Evolutionary conservation across 2,797 vertebrate species (phyloP).

Genomic region (Pangasius sanitwongsei): DNA sequence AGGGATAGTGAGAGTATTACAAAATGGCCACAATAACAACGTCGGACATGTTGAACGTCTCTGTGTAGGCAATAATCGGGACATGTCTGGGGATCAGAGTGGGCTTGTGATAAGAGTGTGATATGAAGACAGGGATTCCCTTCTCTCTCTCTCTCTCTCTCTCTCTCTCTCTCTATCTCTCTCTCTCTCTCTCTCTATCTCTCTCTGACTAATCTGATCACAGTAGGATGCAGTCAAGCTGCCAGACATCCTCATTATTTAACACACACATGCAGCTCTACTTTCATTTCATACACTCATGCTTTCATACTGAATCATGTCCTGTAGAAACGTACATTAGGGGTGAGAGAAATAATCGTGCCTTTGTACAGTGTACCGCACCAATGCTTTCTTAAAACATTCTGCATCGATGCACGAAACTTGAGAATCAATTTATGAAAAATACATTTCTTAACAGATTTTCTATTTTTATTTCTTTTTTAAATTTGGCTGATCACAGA

Average conservation of each 20-base stretch:
- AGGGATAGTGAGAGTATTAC: background rate
- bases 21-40: background rate
- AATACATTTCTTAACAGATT: background rate
- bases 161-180: background rate
- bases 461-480: background rate
- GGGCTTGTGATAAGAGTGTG: background rate
- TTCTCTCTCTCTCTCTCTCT: background rate
- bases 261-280: conserved; percentile 9
- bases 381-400: background rate
- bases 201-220: conserved; percentile 29
- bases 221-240: conserved; percentile 27
- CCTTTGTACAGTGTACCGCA: background rate
- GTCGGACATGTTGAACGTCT: background rate
- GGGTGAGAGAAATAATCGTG: background rate
- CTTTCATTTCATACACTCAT: background rate
- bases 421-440: background rate
- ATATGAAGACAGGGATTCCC: background rate
- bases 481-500: background rate
- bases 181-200: background rate
- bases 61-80: background rate
- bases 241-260: conserved; percentile 38
- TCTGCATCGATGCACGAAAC: background rate
- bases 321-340: background rate
- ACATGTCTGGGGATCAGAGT: too few species aligned
- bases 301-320: background rate